Evolutionary conservation across 2,888 invertebrate genomes (phyloP).

Genomic region (Ophioninae sp.): DNA sequence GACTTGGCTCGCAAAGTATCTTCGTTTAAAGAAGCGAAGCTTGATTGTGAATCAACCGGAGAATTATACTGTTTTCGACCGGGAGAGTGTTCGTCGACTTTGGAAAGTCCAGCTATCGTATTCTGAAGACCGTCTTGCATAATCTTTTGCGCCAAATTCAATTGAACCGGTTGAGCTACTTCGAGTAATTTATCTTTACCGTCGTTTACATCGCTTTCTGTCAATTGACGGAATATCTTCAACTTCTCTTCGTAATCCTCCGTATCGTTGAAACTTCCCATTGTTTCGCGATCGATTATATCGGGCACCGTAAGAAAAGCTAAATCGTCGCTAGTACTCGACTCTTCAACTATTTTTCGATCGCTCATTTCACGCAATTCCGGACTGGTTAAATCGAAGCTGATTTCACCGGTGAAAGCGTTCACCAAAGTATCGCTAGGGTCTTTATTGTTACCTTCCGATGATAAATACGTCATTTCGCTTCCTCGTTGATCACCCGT

Average conservation of each 20-base stretch:
- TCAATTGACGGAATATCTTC: constrained; percentile 65
- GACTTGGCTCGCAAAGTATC: constrained; percentile 30
- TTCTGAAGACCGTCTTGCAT: constrained; percentile 73
- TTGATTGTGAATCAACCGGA: not conserved
- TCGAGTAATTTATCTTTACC: constrained; percentile 30
- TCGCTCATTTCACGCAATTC: constrained; percentile 60
- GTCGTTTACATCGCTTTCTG: constrained; percentile 35
- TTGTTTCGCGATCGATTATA: constrained; percentile 61
- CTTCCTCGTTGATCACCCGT: constrained; percentile 63
- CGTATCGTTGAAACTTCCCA: constrained; percentile 65
- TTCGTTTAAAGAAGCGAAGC: constrained; percentile 30
- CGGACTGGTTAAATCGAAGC: constrained; percentile 60
- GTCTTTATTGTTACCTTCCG: constrained; percentile 60
- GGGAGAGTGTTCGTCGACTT: constrained; percentile 46
- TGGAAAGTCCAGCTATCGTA: constrained; percentile 73
- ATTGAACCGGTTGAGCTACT: constrained; percentile 39
- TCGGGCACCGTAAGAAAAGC: constrained; percentile 59
- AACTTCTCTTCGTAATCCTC: constrained; percentile 67
- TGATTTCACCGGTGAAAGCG: constrained; percentile 58
- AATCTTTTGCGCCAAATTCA: constrained; percentile 74
- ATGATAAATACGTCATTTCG: constrained; percentile 67
- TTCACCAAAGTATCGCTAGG: constrained; percentile 55
- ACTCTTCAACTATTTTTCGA: constrained; percentile 50
- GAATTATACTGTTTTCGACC: constrained; percentile 57
- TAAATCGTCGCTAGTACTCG: constrained; percentile 59